Conservation (phyloP, 2,113 vertebrate genomes). For the Pseudorectes ferrugineus region DNA sequence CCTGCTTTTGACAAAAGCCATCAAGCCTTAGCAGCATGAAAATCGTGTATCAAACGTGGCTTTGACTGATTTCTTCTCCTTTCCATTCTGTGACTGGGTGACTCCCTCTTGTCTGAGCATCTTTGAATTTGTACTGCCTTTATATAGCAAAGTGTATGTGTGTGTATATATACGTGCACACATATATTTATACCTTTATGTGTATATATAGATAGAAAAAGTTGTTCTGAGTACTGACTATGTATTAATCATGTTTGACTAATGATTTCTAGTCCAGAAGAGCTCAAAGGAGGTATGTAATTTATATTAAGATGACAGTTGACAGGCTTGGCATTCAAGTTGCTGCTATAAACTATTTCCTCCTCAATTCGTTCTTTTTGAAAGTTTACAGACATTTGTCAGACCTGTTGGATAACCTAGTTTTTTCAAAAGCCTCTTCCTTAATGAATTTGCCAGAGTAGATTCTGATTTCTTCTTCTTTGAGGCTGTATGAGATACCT, state of each 20-base stretch:
- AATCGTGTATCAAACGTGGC: neutral
- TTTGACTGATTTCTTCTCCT: neutral
- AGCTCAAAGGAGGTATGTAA: neutral
- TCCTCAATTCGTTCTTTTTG: neutral
- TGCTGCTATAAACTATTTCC: neutral
- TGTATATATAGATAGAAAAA: neutral
- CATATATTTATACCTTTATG: neutral
- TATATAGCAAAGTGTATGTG: neutral
- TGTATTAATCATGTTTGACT: neutral
- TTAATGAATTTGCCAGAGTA: neutral
- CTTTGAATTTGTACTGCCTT: neutral
- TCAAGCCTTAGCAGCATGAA: neutral
- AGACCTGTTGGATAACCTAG: neutral
- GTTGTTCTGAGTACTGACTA: neutral
- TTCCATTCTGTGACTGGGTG: neutral
- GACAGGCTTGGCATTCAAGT: neutral
- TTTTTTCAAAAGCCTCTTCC: neutral
- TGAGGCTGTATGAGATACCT: neutral
- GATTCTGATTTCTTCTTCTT: neutral
- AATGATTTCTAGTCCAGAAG: neutral
- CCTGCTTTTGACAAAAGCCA: neutral
- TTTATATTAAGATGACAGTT: neutral
- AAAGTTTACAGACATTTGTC: neutral
- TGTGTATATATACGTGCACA: accelerated
- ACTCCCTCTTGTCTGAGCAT: neutral